phyloP scores from a whole-genome alignment of 2,888 invertebrate genomes.

The Pseudeuparius sepicola region DNA sequence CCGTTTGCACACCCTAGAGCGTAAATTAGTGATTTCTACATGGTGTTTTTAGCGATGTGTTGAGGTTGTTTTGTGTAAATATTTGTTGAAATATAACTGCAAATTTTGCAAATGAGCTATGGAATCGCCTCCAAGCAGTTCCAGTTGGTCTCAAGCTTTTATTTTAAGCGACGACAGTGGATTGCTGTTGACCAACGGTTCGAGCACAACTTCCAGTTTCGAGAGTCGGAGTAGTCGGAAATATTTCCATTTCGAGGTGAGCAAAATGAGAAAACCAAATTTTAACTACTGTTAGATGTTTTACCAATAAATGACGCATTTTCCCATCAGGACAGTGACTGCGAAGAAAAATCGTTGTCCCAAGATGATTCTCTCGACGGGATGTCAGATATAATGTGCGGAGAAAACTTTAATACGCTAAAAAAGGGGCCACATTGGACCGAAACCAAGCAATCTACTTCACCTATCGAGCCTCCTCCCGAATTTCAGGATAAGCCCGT shows the following conservation, averaged over 20 bases:
- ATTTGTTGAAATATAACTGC: no score
- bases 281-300: conserved; percentile 2
- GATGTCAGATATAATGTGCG: conserved; percentile 65
- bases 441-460: conserved; percentile 46
- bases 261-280: no score
- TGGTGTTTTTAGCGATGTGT: no score
- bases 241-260: conserved; percentile 58
- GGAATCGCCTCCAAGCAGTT: conserved; percentile 71
- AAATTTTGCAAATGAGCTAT: no score
- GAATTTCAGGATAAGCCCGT: conserved; percentile 65
- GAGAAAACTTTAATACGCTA: conserved; percentile 72
- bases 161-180: conserved; percentile 68
- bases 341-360: conserved; percentile 69
- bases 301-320: background rate
- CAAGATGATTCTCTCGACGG: conserved; percentile 69
- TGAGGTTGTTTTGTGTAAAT: no score
- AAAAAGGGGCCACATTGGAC: conserved; percentile 63
- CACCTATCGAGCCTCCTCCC: conserved; percentile 72
- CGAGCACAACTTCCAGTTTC: conserved; percentile 61
- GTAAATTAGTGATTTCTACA: no score
- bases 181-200: conserved; percentile 60
- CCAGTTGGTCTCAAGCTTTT: conserved; percentile 63
- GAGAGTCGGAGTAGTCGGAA: conserved; percentile 59
- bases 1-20: no score
- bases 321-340: conserved; percentile 67